Evolutionary conservation across 2,797 vertebrate genomes (phyloP), one percentile per base, ranked within the genome.

Genomic region (Hipposideros larvatus): DNA sequence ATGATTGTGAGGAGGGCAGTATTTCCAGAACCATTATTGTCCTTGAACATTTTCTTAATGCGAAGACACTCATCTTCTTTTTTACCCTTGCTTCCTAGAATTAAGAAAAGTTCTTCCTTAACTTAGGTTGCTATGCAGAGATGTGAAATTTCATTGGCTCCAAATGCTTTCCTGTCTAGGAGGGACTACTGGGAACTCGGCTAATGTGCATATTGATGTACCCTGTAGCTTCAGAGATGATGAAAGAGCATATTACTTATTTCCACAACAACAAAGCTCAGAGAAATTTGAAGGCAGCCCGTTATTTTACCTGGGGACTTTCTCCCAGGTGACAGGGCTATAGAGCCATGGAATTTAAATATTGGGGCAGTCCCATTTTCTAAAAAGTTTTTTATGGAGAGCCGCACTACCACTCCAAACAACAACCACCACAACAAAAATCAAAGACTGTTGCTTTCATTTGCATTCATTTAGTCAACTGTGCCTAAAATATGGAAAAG

Each of bases 401-500:
- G 41, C 61, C 70, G 88, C 8, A 41, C 65, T 83, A 91, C 63
- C 88, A 95, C 65, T 95, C 63, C 79, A 46, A 53, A 96, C 88
- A 37, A 66, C 55, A 94, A 61, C 55, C 46, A 96, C 88, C 26
- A 66, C 55, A 57, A 57, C 61, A 41, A 31, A 85, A 77, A 73
- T 55, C 46, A 53, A 94, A 96, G 46, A 59, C 74, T 97, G 65
- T 94, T 97, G 90, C 74, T 98, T 98, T 95, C 85, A 95, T 98
- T 95, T 97, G 94, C 92, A 97, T 97, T 97, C 94, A 65, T 95
- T 96, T 86, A 94, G 89, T 92, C 97, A 83, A 61, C 84, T 92
- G 88, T 94, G 86, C 68, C 95, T 96, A 92, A 98, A 98, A 98
- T 97, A 98, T 94, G 83, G 95, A 91, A 94, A 93, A 97, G 90